phyloP scores from a whole-genome alignment of 2,113 vertebrate genomes.

The Azemiops feae region DNA sequence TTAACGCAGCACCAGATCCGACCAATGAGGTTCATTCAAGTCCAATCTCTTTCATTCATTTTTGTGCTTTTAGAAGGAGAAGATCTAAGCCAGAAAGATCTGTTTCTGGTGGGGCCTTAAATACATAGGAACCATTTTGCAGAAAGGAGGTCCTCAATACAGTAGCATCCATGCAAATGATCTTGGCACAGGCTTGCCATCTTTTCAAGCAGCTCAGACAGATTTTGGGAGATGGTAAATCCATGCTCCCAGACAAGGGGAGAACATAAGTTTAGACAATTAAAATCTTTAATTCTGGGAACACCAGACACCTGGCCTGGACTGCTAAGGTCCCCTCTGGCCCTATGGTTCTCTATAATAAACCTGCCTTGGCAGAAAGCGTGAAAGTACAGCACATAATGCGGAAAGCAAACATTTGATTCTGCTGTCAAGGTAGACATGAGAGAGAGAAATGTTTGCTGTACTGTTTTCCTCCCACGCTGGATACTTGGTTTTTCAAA shows the following conservation, averaged over 20 bases:
- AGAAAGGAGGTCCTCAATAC: not conserved
- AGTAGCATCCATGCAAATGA: not conserved
- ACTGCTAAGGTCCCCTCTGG: not conserved
- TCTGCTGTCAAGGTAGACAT: not conserved
- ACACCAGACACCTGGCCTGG: not conserved
- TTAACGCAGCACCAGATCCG: not conserved
- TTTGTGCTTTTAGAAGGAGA: not conserved
- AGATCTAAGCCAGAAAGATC: not conserved
- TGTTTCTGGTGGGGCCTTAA: not conserved
- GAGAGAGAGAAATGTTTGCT: not conserved
- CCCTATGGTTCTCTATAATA: not conserved
- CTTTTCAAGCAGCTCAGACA: not conserved
- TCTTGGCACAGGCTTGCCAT: not conserved
- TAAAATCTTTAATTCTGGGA: not conserved
- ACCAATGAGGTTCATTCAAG: not conserved
- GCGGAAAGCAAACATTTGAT: not conserved
- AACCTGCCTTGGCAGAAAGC: not conserved
- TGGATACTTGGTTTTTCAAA: not conserved
- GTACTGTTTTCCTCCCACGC: not conserved
- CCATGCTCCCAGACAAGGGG: not conserved
- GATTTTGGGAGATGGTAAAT: not conserved
- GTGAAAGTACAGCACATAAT: not conserved
- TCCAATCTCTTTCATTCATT: not conserved
- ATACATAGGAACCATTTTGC: not conserved
- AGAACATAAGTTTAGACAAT: not conserved